Percentiles rank a stretch among this genome's conserved stretches.
These are phyloP conservation scores for Myotis vivesi DNA, from an alignment of 2,797 vertebrate species.

Conservation along the genomic window DNA sequence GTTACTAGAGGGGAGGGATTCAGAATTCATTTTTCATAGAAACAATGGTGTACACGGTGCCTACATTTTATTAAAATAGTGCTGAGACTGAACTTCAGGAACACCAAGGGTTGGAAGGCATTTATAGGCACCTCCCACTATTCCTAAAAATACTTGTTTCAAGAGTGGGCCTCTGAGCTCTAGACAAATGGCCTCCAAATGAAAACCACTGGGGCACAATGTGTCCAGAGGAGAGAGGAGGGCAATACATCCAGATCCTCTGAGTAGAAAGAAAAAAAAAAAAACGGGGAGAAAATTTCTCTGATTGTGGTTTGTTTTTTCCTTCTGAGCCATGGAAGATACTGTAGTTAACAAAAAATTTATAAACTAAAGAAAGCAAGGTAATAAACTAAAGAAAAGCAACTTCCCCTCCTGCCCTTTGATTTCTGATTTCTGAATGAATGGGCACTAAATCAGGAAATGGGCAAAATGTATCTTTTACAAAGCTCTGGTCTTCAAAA, in stretches of 20 bases:
- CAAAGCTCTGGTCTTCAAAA: not conserved
- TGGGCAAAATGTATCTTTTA: not conserved
- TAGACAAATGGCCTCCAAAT: not conserved
- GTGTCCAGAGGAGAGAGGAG: not conserved
- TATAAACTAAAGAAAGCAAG: constrained; percentile 1
- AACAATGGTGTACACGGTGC: not conserved
- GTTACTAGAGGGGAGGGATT: not conserved
- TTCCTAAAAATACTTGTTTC: not conserved
- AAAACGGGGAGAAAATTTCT: not conserved
- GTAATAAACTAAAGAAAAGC: not conserved
- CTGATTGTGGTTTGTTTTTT: not conserved
- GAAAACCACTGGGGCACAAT: not conserved
- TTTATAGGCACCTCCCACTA: not conserved
- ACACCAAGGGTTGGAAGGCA: not conserved
- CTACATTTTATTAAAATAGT: not conserved
- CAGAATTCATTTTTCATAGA: not conserved
- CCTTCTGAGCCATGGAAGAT: not conserved
- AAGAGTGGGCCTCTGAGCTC: not conserved
- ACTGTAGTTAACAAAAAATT: not conserved
- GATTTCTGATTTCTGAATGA: not conserved
- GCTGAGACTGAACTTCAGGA: not conserved
- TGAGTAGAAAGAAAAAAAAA: not conserved
- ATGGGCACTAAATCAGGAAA: not conserved
- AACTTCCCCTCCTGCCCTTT: not conserved
- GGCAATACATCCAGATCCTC: not conserved